Evolutionary conservation across 2,888 invertebrate species (phyloP).

Genomic region (Lamellibrachia satsuma): DNA sequence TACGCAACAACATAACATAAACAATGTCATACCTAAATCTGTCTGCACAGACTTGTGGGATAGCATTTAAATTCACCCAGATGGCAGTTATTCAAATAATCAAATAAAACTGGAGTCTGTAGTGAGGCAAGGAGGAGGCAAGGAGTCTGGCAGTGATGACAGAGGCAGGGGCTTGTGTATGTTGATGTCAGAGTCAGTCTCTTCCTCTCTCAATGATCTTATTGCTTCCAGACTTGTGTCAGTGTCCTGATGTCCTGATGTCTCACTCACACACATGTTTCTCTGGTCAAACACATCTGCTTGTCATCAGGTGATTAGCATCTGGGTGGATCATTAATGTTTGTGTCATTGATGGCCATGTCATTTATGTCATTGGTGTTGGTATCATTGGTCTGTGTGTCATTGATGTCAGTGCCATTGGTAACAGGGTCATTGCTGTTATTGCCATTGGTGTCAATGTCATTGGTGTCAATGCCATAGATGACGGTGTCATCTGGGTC

Average conservation of each 20-base stretch:
- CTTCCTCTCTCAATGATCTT: not conserved
- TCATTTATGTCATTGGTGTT: not conserved
- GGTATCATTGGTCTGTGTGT: not conserved
- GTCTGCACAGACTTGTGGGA: not conserved
- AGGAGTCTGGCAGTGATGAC: not conserved
- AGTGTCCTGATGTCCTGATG: not conserved
- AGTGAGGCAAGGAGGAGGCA: not conserved
- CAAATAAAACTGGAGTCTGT: not conserved
- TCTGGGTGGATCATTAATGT: not conserved
- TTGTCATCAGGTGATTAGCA: not conserved
- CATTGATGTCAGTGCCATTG: not conserved
- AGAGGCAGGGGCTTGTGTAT: not conserved
- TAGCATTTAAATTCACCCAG: not conserved
- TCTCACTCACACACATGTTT: not conserved
- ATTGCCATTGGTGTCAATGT: not conserved
- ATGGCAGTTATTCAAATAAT: constrained; percentile 6
- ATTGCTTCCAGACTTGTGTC: not conserved
- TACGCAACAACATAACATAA: not conserved
- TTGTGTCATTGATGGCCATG: not conserved
- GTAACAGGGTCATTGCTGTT: not conserved
- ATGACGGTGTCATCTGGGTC: not conserved
- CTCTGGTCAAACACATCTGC: not conserved
- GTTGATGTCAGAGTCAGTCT: not conserved
- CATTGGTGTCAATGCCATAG: not conserved
- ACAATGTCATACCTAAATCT: not conserved